Base-by-base conservation (phyloP, 1,140 invertebrate species). In the Mactra quadrangularis region DNA sequence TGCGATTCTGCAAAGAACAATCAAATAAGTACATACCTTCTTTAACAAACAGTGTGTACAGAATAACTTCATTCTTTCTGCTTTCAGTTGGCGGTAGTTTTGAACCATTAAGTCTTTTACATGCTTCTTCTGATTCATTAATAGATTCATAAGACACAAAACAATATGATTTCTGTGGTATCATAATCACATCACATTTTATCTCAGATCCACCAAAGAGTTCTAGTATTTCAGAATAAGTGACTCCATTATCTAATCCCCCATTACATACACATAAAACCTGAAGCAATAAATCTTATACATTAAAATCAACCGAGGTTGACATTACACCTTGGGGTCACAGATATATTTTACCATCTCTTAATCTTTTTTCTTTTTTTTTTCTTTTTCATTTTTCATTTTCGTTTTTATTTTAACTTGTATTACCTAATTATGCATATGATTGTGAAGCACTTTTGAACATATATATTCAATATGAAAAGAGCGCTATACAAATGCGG, bases 141-240 rank as follows among this genome's bases (percentile, higher is more conserved):
- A 92, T 25, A 1, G 92, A 89, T 11, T 87, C 59, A 88, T 95
- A 97, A 60, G 93, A 91, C 1, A 97, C 86, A 93, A 97, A 97
- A 66, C 95, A 95, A 88, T 96, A 97, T 0, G 96, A 96, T 93
- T 97, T 97, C 66, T 94, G 94, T 19, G 95, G 94, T 68, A 96
- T 85, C 95, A 97, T 95, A 25, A 95, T 87, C 47, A 97, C 93
- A 62, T 94, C 94, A 85, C 93, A 92, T 45, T 95, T 90, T 57
- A 60, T 29, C 53, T 94, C 95, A 94, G 92, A 94, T 88, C 89
- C 83, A 83, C 83, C 72, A 89, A 94, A 94, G 81, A 94, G 82
- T 41, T 94, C 86, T 9, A 95, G 88, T 0, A 97, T 86, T 33
- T 93, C 92, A 90, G 96, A 95, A 88, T 95, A 94, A 15, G 94